Base-by-base conservation (phyloP, 2,113 vertebrate genomes). In the Dipodomys stephensi region DNA sequence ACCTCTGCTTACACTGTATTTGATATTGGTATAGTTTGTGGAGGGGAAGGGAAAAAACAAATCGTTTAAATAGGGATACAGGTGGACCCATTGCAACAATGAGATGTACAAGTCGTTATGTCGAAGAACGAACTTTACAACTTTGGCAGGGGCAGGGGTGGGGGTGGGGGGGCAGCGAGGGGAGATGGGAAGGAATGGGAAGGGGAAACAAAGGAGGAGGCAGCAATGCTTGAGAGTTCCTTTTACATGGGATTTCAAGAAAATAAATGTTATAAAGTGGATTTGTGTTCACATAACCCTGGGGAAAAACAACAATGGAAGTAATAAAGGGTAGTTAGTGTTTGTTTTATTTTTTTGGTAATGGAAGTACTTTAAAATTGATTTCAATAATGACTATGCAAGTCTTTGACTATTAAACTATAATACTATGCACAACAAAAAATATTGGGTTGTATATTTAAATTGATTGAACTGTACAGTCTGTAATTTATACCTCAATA, bases 231-330 rank as follows among this genome's bases (percentile, higher is more conserved):
- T 39, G 39, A 39, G 35, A 35, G 35, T 44, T 94, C 22, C 8
- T 79, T 12, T 65, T 91, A 87, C 12, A 35, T n/a, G 15, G 83
- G 62, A 80, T 64, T 23, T 67, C 7, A 27, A 84, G 12, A 78
- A 90, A 9, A 81, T 12, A 6, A 1, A 87, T 57, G 35, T 30
- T 74, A 46, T 46, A 62, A 91, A 57, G 2, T 23, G n/a, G 12
- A 23, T 35, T 23, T 46, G 8, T 77, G 1, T 0, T 81, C n/a
- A 28, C 2, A 0, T 20, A 80, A 0, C 1, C 2, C 6, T 90
- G 4, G 16, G 12, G 18, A 46, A 7, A 74, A 8, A 57, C 6
- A 23, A 8, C 1, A 77, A 1, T 85, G 72, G 53, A 18, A 4
- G 3, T 73, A 7, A 39, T 25, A 62, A 67, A 27, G 4, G 11